Conservation (phyloP, 2,113 vertebrate species). For the Tichodroma muraria region DNA sequence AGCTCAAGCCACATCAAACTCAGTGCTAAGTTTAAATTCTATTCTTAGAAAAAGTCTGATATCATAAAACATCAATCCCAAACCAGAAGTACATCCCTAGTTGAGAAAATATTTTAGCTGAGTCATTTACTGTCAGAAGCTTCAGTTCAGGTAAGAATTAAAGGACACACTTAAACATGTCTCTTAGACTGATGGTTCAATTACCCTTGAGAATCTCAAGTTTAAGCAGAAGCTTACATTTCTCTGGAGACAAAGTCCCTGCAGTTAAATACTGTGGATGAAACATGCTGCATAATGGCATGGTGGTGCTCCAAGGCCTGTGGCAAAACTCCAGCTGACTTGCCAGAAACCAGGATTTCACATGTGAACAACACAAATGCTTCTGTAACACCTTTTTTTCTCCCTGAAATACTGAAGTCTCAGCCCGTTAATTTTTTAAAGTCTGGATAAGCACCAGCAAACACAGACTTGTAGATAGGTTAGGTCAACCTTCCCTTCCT, state of each 20-base stretch:
- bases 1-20: neutral
- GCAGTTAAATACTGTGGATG: neutral
- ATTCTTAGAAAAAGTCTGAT: neutral
- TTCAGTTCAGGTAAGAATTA: neutral
- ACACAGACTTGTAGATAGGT: neutral
- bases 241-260: neutral
- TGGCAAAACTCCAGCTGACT: neutral
- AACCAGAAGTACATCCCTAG: neutral
- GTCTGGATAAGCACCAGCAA: neutral
- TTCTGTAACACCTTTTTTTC: neutral
- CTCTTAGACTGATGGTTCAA: neutral
- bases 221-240: neutral
- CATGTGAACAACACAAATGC: neutral
- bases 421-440: neutral
- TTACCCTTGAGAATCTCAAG: neutral
- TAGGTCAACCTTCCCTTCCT: neutral
- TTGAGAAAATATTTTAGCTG: neutral
- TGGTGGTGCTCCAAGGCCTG: neutral
- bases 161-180: neutral
- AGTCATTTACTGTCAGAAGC: neutral
- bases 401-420: neutral
- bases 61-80: neutral
- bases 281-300: neutral
- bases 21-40: neutral
- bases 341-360: neutral